Base-by-base conservation (phyloP, 1,140 invertebrate species). In the Helicoverpa armigera region DNA sequence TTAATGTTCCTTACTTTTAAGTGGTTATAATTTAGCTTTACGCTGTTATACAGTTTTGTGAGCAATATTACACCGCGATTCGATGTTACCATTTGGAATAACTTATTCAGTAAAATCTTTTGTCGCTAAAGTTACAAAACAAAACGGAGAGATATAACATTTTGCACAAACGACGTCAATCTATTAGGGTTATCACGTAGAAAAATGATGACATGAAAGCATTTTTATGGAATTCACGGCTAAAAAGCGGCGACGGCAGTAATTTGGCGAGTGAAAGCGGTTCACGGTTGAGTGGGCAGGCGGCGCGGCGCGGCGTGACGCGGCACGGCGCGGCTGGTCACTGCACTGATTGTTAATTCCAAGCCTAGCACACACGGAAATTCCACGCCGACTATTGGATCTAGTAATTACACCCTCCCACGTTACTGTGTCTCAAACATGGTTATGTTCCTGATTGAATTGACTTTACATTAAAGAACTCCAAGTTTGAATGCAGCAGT, bases 261-360 rank as follows among this genome's bases (percentile, higher is more conserved):
- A 77, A 80, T 83, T 80, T 83, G 74, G 67, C 73, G 79, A 70
- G 81, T 78, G 54, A 78, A 78, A 73, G 61, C 61, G 50, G 29
- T 75, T 61, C 35, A 58, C 74, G 79, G 65, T 7, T 77, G 82
- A 80, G 54, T 69, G 82, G 4, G 58, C 50, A 12, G 31, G 48
- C 58, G 73, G 10, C 13, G 31, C 35, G 54, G 43, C 35, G 4
- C 14, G 35, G 35, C 18, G 35, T 14, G 23, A 13, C 58, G 58
- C 48, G 48, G 16, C 65, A 29, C 12, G 7, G 79, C 73, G 69
- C 18, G 18, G 43, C 11, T 13, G 31, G 56, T 48, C 18, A 23
- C 35, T 61, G 35, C 56, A 23, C 58, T 43, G 11, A 75, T 23
- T 75, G 73, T 48, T 75, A 61, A 75, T 75, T 75, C 43, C 56